phyloP scores from a whole-genome alignment of 2,113 vertebrate genomes.

The Cinclus mexicanus region DNA sequence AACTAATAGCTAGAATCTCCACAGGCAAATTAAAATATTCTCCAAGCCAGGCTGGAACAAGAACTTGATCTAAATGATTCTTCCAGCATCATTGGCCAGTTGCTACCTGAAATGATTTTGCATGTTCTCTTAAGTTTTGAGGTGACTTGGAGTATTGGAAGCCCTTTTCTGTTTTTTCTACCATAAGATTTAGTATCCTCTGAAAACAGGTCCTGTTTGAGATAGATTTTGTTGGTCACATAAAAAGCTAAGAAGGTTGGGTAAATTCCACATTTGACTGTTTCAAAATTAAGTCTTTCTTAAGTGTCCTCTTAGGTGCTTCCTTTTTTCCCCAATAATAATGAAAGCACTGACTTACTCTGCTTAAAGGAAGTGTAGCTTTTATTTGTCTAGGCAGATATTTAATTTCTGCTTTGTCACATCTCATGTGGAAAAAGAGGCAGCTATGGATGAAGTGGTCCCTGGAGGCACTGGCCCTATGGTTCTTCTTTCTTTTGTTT shows the following conservation, averaged over 20 bases:
- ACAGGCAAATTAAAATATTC: not conserved
- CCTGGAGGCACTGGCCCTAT: not conserved
- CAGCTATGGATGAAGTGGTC: not conserved
- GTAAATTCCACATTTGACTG: not conserved
- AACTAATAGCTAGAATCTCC: not conserved
- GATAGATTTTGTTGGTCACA: not conserved
- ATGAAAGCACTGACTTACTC: not conserved
- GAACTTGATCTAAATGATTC: not conserved
- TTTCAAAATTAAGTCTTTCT: not conserved
- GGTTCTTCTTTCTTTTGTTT: not conserved
- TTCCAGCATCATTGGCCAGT: not conserved
- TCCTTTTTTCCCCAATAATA: accelerated
- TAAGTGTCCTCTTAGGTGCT: not conserved
- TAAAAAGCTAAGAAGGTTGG: accelerated
- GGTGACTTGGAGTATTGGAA: not conserved
- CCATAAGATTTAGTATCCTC: not conserved
- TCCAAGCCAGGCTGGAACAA: not conserved
- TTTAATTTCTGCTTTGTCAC: not conserved
- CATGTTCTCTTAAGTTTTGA: not conserved
- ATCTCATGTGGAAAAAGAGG: not conserved
- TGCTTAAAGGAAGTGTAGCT: not conserved
- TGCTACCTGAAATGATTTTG: not conserved
- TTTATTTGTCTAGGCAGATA: not conserved
- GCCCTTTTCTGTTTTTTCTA: not conserved
- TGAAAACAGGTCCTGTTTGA: not conserved